Conservation (phyloP, 2,113 vertebrate genomes). For the Eulacestoma nigropectus region DNA sequence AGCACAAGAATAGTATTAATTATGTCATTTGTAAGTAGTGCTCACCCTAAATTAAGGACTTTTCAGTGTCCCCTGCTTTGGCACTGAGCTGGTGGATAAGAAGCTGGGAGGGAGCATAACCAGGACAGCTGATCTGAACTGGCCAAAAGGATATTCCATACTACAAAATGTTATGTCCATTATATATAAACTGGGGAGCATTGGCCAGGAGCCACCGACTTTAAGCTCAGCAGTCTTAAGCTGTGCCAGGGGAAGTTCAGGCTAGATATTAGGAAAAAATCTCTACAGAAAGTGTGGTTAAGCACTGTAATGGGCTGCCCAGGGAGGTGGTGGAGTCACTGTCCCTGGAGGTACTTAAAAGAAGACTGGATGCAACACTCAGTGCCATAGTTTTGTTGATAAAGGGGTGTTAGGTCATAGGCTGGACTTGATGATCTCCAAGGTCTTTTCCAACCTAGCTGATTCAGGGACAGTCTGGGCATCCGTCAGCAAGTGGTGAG, state of each 20-base stretch:
- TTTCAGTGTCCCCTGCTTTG: background rate
- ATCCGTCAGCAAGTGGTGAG: background rate
- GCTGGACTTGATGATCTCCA: background rate
- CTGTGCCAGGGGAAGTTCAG: background rate
- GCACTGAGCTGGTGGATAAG: background rate
- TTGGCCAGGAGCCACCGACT: background rate
- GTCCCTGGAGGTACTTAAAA: background rate
- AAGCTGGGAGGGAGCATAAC: background rate
- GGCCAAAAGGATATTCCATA: background rate
- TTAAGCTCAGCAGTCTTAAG: background rate
- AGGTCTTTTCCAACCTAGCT: background rate
- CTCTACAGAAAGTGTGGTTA: background rate
- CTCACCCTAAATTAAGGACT: background rate
- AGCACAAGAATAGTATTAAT: background rate
- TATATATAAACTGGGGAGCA: background rate
- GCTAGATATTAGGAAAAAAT: background rate
- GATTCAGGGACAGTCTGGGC: fast-evolving
- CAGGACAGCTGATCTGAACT: background rate
- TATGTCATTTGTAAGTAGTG: background rate
- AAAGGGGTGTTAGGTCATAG: background rate
- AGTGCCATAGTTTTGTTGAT: background rate
- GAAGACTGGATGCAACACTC: background rate
- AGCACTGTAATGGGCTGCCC: background rate
- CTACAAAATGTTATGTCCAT: background rate
- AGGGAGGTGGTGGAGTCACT: too few species aligned